Conservation (phyloP, 1,140 invertebrate genomes). For the Chrysoperla carnea region DNA sequence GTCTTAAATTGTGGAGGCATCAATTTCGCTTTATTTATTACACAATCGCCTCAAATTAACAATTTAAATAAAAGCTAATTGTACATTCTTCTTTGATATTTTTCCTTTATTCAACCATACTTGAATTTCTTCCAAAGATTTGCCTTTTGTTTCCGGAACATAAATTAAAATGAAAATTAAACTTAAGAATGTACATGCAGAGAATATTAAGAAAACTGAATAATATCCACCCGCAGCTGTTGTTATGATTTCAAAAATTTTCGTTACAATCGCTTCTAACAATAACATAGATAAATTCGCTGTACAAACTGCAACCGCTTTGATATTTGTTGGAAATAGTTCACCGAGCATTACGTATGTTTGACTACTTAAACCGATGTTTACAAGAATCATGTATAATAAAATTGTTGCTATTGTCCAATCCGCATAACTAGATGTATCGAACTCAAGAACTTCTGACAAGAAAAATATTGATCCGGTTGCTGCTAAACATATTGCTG, state of each 20-base stretch:
- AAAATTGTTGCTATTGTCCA: conserved; percentile 12
- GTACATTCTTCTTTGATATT: no score
- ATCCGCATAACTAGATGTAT: background rate
- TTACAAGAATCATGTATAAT: conserved; percentile 9
- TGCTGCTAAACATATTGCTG: background rate
- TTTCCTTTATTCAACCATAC: conserved; percentile 16
- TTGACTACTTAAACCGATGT: conserved; percentile 10
- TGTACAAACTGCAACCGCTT: conserved; percentile 12
- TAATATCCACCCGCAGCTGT: conserved; percentile 23
- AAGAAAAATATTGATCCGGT: background rate
- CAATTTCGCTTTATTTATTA: no score
- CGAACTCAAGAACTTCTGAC: background rate
- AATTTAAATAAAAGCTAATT: no score
- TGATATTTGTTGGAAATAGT: conserved; percentile 15
- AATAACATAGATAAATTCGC: conserved; percentile 11
- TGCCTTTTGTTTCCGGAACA: conserved; percentile 48
- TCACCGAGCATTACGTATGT: conserved; percentile 12
- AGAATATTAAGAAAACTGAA: conserved; percentile 24
- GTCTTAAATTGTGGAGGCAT: no score
- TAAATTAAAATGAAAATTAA: conserved; percentile 27
- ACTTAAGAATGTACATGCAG: conserved; percentile 20
- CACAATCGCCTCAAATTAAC: no score
- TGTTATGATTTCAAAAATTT: conserved; percentile 26
- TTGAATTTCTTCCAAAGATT: conserved; percentile 38
- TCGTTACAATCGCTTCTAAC: conserved; percentile 21